A percentile compares a stretch with the other conserved stretches of the same genome.
phyloP scores from a whole-genome alignment of 2,888 invertebrate genomes.

The Athalia rosae region DNA sequence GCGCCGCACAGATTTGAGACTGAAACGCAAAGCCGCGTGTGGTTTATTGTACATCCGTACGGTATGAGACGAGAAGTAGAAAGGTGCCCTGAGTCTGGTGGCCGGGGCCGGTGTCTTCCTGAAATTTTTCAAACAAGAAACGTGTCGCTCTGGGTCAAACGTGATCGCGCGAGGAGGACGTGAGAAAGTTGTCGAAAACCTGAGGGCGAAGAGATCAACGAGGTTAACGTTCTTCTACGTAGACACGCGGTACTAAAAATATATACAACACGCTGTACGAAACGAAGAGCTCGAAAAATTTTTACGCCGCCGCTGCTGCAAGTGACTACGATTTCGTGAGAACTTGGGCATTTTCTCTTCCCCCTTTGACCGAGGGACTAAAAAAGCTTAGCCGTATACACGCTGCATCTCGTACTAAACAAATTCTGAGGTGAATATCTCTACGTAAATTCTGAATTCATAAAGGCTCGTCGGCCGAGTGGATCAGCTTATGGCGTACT shows the following conservation, averaged over 20 bases:
- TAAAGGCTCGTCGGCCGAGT: no score
- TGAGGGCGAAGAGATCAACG: slow-evolving; percentile 31
- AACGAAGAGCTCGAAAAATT: background rate
- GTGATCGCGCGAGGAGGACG: slow-evolving; percentile 34
- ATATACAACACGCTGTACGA: background rate
- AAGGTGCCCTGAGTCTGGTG: background rate
- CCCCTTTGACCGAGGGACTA: background rate
- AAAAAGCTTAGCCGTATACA: background rate
- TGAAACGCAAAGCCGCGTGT: no score
- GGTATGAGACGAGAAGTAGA: background rate
- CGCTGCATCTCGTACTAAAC: background rate
- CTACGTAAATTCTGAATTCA: background rate
- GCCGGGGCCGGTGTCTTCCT: background rate
- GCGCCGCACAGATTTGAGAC: no score
- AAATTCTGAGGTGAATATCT: slow-evolving; percentile 9
- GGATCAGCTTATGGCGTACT: no score
- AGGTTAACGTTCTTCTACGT: slow-evolving; percentile 38
- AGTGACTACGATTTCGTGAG: slow-evolving; percentile 26
- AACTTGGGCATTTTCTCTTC: slow-evolving; percentile 15
- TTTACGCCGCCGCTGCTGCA: no score
- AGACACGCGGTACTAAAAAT: background rate
- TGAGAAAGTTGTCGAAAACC: slow-evolving; percentile 41
- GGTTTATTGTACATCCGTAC: no score
- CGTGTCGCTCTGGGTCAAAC: background rate
- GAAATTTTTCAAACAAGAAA: slow-evolving; percentile 18